Evolutionary conservation across 2,888 invertebrate genomes (phyloP).

Genomic region (Aelia acuminata): DNA sequence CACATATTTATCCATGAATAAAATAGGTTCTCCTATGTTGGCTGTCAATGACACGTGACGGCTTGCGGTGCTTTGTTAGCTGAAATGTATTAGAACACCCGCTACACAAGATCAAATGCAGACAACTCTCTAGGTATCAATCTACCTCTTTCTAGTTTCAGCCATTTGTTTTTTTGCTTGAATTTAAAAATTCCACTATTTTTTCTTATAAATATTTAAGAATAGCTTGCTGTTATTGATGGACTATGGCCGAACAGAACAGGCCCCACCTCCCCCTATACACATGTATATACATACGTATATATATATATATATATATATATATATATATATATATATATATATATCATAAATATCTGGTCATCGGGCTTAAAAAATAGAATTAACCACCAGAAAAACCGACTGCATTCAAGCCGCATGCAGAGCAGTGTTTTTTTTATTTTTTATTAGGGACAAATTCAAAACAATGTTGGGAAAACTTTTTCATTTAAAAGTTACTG

Average conservation of each 20-base stretch:
- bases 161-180: neutral
- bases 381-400: neutral
- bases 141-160: neutral
- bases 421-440: neutral
- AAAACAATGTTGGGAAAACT: neutral
- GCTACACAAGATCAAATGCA: neutral
- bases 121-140: neutral
- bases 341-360: too few relatives aligned
- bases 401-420: neutral
- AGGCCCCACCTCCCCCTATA: too few relatives aligned
- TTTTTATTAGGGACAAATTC: neutral
- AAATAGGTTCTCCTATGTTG: conserved; percentile 14
- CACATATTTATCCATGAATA: conserved; percentile 2
- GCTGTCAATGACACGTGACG: neutral
- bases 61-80: conserved; percentile 1
- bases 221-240: too few relatives aligned
- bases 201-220: too few relatives aligned
- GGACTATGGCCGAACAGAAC: too few relatives aligned
- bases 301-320: neutral
- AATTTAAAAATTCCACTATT: neutral
- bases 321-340: neutral
- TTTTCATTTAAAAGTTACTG: neutral
- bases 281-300: too few relatives aligned
- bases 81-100: neutral
- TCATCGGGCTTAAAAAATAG: neutral